phyloP scores from a whole-genome alignment of 2,113 vertebrate genomes.

The Oenanthe oenanthe region DNA sequence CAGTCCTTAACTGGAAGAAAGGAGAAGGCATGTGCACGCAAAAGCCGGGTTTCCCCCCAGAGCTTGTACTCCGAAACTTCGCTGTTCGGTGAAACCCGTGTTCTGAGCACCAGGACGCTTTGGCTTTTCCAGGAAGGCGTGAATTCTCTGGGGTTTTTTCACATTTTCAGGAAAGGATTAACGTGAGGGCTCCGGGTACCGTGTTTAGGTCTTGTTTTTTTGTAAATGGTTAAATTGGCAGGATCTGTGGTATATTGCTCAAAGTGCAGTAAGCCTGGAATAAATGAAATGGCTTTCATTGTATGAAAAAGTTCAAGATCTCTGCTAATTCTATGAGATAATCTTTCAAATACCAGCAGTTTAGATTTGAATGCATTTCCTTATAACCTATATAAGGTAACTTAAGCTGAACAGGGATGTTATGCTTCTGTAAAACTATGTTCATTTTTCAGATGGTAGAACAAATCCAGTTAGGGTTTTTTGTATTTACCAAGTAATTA shows the following conservation, averaged over 20 bases:
- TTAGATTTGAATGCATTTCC: neutral
- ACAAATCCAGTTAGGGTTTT: neutral
- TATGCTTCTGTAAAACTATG: neutral
- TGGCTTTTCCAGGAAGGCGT: neutral
- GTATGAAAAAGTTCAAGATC: neutral
- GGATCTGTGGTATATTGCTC: neutral
- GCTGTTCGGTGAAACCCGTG: neutral
- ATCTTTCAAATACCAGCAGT: neutral
- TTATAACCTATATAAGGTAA: neutral
- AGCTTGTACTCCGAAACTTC: neutral
- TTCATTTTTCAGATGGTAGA: neutral
- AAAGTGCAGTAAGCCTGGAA: neutral
- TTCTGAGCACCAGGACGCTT: neutral
- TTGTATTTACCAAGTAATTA: neutral
- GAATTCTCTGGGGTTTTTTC: neutral
- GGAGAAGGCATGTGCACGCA: neutral
- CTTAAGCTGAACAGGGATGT: neutral
- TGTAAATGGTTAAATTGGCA: neutral
- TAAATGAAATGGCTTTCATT: neutral
- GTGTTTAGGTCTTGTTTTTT: neutral
- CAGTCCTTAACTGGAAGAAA: neutral
- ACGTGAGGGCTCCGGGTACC: neutral
- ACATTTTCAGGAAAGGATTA: neutral
- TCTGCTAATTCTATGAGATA: neutral
- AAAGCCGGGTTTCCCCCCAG: neutral